A percentile compares a stretch with the other conserved stretches of the same genome.
Evolutionary conservation across 1,140 invertebrate genomes (phyloP).

Genomic region (Euborellia annulipes): DNA sequence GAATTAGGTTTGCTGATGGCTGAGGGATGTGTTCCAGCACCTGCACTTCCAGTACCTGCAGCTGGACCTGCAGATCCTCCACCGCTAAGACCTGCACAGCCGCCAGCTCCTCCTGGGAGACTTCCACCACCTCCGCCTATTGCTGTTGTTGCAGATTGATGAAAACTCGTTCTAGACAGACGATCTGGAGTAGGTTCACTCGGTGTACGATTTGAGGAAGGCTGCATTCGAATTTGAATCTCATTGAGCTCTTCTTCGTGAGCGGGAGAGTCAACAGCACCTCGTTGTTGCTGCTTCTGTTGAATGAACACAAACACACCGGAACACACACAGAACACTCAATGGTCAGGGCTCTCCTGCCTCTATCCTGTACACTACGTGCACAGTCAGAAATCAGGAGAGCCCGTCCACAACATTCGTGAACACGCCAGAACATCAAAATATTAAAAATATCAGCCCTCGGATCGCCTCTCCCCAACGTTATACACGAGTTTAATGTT

Average conservation of each 20-base stretch:
- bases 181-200: conserved; percentile 17
- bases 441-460: too few species aligned
- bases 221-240: conserved; percentile 28
- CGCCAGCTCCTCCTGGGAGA: conserved; percentile 1
- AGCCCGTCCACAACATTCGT: too few species aligned
- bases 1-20: conserved; percentile 22
- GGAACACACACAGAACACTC: not conserved
- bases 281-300: conserved; percentile 24
- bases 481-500: too few species aligned
- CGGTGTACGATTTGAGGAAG: conserved; percentile 13
- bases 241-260: conserved; percentile 32
- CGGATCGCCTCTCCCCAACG: too few species aligned
- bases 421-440: too few species aligned
- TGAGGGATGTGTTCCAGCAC: conserved; percentile 3
- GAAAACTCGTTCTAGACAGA: conserved; percentile 18
- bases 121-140: conserved; percentile 5
- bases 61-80: not conserved
- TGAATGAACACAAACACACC: conserved; percentile 6
- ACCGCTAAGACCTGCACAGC: conserved; percentile 1
- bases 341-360: not conserved
- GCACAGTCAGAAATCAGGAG: too few species aligned
- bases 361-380: not conserved
- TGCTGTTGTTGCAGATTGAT: conserved; percentile 11
- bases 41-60: not conserved
- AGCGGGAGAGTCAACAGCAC: conserved; percentile 20